Evolutionary conservation across 2,888 invertebrate genomes (phyloP).

Genomic region (Oxytorus armatus): DNA sequence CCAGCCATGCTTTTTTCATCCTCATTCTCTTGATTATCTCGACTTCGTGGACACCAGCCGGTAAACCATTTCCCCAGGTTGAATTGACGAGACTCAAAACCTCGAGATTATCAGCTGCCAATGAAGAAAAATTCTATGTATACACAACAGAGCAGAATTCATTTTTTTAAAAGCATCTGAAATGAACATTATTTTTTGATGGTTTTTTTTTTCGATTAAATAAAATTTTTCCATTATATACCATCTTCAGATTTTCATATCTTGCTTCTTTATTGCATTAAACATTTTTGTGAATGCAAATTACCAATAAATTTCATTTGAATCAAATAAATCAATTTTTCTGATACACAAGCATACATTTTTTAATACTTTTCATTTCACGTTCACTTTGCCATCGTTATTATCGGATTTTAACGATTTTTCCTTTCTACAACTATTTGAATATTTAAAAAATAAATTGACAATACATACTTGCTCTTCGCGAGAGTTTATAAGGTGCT

Average conservation of each 20-base stretch:
- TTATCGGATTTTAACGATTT: background rate
- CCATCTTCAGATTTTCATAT: background rate
- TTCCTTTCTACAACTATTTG: background rate
- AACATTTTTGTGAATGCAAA: background rate
- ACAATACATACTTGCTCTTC: constrained; percentile 68
- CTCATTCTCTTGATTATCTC: constrained; percentile 89
- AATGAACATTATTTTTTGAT: background rate
- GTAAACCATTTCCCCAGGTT: constrained; percentile 88
- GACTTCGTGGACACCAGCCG: constrained; percentile 87
- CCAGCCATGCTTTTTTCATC: constrained; percentile 88
- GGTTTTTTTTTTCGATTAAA: no score
- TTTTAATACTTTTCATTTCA: background rate
- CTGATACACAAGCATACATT: no score
- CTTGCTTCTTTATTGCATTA: constrained; percentile 7
- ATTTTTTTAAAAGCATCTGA: background rate
- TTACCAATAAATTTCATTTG: no score
- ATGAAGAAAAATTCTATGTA: no score
- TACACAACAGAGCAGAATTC: no score
- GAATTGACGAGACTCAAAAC: constrained; percentile 88
- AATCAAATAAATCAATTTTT: no score
- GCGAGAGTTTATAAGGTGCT: constrained; percentile 86
- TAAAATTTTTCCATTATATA: no score
- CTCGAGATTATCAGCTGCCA: constrained; percentile 86
- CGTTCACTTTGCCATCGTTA: background rate
- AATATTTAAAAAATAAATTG: no score